Conservation (phyloP, 2,113 vertebrate species). For the Corydoras maculifer region DNA sequence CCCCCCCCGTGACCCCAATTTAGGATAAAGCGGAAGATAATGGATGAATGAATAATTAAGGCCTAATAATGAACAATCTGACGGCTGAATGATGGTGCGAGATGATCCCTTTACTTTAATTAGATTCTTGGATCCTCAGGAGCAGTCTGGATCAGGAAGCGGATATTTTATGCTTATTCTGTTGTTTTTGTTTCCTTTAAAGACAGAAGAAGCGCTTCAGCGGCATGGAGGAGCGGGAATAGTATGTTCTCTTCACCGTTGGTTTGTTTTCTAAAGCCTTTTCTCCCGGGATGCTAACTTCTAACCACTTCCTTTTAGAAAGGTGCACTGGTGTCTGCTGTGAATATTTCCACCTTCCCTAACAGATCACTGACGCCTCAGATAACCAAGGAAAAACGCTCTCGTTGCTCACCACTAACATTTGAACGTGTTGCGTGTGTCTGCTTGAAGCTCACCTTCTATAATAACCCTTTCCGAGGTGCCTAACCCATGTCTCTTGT, state of each 20-base stretch:
- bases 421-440: not conserved
- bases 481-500: slow-evolving; percentile 16
- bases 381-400: not conserved
- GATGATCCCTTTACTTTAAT: no score
- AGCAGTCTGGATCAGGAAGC: no score
- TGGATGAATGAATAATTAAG: no score
- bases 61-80: no score
- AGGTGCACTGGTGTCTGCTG: slow-evolving; percentile 10
- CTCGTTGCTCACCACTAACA: slow-evolving; percentile 13
- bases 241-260: slow-evolving; percentile 69
- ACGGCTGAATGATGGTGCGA: no score
- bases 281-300: slow-evolving; percentile 37
- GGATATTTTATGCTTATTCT: slow-evolving; percentile 14
- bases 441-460: not conserved
- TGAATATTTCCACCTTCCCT: slow-evolving; percentile 18
- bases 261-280: slow-evolving; percentile 15
- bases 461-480: not conserved
- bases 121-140: no score
- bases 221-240: slow-evolving; percentile 78
- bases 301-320: slow-evolving; percentile 52
- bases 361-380: slow-evolving; percentile 17
- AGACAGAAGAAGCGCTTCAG: slow-evolving; percentile 59
- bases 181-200: slow-evolving; percentile 32
- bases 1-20: no score
- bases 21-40: no score